These are phyloP conservation scores for Pseudomyrmex flavicornis DNA, from an alignment of 1,140 invertebrate species.

Conservation along the genomic window DNA sequence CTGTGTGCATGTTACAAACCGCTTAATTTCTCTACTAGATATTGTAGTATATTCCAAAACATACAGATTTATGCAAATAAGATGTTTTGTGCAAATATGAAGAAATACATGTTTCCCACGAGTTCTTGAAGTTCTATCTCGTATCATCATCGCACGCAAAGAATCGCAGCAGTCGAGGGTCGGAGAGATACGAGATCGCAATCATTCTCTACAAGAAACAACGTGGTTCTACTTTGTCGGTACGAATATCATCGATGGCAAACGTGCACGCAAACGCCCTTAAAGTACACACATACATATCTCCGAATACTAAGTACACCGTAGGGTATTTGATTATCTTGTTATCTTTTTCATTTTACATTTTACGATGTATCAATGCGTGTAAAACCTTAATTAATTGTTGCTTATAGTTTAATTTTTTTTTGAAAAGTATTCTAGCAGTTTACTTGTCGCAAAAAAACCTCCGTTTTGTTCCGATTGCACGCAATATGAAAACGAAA, in stretches of 20 bases:
- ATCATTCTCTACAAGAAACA: conserved; percentile 8
- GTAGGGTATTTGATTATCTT: no score
- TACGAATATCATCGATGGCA: conserved; percentile 27
- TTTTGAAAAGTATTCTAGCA: no score
- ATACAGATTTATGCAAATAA: neutral
- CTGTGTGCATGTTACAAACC: neutral
- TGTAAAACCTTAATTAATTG: no score
- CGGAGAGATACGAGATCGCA: neutral
- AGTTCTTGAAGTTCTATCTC: neutral
- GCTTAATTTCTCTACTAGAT: neutral
- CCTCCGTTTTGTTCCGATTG: no score
- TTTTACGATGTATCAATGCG: no score
- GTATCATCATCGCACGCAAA: neutral
- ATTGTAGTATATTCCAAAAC: neutral
- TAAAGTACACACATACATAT: no score
- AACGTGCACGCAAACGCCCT: conserved; percentile 12
- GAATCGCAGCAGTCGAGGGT: neutral
- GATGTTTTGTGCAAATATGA: neutral
- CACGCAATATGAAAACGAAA: no score
- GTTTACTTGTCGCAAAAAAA: no score
- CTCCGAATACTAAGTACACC: no score
- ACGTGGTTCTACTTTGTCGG: neutral
- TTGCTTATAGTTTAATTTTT: no score
- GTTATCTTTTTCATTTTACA: no score
- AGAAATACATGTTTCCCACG: conserved; percentile 1